Evolutionary conservation across 2,888 invertebrate species (phyloP).

Genomic region (Meghimatium bilineatum): DNA sequence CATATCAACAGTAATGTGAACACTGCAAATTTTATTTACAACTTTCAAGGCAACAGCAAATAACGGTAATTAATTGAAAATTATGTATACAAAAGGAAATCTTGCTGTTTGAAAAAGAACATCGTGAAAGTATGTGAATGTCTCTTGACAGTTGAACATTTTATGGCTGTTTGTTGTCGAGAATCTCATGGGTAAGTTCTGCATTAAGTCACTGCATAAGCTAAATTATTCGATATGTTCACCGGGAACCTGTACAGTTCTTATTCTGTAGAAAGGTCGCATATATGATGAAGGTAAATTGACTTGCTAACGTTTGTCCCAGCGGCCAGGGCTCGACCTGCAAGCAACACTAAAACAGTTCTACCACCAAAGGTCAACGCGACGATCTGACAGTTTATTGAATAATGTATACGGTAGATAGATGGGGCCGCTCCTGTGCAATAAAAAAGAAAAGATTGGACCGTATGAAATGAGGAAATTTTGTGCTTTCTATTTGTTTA

Average conservation of each 20-base stretch:
- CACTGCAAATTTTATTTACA: no score
- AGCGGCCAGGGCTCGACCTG: background rate
- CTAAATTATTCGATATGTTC: conserved; percentile 11
- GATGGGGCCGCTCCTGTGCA: conserved; percentile 8
- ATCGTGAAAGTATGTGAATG: no score
- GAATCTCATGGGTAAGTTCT: background rate
- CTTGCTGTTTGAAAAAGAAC: no score
- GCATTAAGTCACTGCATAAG: background rate
- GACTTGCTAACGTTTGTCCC: conserved; percentile 38
- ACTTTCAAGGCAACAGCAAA: no score
- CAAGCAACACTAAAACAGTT: conserved; percentile 6
- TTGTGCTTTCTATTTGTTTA: no score
- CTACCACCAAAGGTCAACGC: conserved; percentile 33
- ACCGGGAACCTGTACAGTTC: background rate
- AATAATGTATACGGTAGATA: conserved; percentile 32
- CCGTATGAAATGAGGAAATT: background rate
- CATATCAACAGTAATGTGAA: no score
- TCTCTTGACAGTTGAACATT: background rate
- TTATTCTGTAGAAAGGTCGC: conserved; percentile 12
- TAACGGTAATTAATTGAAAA: no score
- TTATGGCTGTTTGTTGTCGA: background rate
- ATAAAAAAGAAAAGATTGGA: conserved; percentile 10
- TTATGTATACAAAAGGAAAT: no score
- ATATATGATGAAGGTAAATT: conserved; percentile 34
- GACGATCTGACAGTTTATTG: conserved; percentile 30